phyloP scores from a whole-genome alignment of 2,888 invertebrate species.

The Parthenolecanium corni region DNA sequence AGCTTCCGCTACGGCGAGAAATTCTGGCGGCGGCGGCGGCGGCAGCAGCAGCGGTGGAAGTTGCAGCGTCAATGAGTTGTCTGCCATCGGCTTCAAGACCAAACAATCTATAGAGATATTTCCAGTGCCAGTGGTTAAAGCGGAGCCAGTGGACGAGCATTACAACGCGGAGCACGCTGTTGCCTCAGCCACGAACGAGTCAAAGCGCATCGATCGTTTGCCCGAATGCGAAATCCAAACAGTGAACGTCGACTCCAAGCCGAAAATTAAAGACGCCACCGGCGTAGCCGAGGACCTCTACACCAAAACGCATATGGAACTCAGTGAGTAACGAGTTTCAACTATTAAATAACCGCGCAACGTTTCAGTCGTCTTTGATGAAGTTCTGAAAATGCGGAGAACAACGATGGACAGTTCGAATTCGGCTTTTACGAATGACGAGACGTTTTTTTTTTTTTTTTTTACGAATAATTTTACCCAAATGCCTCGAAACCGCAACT shows the following conservation, averaged over 20 bases:
- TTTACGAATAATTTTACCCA: no score
- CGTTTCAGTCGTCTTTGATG: neutral
- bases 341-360: neutral
- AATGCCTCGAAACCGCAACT: no score
- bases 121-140: slow-evolving; percentile 6
- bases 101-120: slow-evolving; percentile 21
- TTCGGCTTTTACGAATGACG: no score
- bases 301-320: slow-evolving; percentile 4
- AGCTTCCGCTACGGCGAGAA: no score
- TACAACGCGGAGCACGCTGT: neutral
- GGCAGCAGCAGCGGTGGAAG: no score
- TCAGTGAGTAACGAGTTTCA: neutral
- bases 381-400: no score
- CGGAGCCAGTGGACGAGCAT: slow-evolving; percentile 8
- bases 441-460: no score
- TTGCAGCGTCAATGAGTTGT: neutral
- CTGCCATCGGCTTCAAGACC: neutral
- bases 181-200: no score
- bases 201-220: slow-evolving; percentile 6
- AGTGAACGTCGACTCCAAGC: neutral
- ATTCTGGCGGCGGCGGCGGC: no score
- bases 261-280: neutral
- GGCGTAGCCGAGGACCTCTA: slow-evolving; percentile 5
- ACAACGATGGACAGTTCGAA: no score
- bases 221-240: slow-evolving; percentile 8